A percentile compares a stretch with the other conserved stretches of the same genome.
These are phyloP conservation scores for Catostylus mosaicus DNA, from an alignment of 30 jellyfish, hydroid and myxozoan species.

Conservation along the genomic window DNA sequence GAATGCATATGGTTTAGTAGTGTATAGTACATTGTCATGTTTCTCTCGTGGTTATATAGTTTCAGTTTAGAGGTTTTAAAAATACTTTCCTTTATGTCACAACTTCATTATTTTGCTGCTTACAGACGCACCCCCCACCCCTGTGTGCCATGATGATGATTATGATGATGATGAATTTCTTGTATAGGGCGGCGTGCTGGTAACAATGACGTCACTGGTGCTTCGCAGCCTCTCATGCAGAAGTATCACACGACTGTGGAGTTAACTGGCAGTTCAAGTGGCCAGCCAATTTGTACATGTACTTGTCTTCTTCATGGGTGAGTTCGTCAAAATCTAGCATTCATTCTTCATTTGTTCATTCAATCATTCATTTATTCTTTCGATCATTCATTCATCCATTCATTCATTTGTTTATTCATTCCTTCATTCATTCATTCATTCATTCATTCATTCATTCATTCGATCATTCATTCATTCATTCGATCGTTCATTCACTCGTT, in stretches of 20 bases:
- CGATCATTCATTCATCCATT: neutral
- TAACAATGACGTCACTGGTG: slow-evolving; percentile 13
- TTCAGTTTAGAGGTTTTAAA: too few relatives aligned
- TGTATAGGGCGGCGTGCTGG: slow-evolving; percentile 24
- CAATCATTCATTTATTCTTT: neutral
- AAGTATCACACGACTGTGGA: slow-evolving; percentile 48
- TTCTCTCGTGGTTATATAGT: too few relatives aligned
- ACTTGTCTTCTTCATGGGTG: slow-evolving; percentile 70
- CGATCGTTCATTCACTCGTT: neutral
- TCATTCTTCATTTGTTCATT: neutral
- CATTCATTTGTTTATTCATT: neutral
- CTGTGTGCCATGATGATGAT: too few relatives aligned
- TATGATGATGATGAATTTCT: too few relatives aligned
- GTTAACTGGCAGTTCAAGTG: slow-evolving; percentile 77
- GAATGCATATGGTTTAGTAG: too few relatives aligned
- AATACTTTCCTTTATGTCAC: too few relatives aligned
- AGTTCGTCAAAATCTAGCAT: slow-evolving; percentile 1
- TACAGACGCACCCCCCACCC: too few relatives aligned
- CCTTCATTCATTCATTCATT: neutral
- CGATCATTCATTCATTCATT: neutral
- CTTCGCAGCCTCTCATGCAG: slow-evolving; percentile 49
- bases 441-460: neutral
- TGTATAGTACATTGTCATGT: too few relatives aligned
- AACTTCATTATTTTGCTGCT: too few relatives aligned
- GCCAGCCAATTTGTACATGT: slow-evolving; percentile 71